Percentiles rank a stretch among this genome's conserved stretches.
phyloP scores from a whole-genome alignment of 2,113 vertebrate genomes.

The Chionis minor region DNA sequence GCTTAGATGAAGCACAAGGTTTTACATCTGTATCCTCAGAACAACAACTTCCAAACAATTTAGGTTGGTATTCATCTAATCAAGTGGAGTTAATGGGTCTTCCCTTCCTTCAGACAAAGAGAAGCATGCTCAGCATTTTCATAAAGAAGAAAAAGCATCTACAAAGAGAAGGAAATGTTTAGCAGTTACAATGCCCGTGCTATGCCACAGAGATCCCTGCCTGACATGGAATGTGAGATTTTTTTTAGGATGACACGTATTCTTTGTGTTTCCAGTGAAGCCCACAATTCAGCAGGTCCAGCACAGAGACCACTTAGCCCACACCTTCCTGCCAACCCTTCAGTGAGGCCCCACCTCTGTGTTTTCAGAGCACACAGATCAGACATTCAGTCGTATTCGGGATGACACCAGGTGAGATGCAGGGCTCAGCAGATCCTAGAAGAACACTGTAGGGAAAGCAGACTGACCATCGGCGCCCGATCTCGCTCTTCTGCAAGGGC shows the following conservation, averaged over 20 bases:
- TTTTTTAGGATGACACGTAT: neutral
- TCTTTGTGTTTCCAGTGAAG: neutral
- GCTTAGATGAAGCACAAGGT: neutral
- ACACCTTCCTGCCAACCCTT: neutral
- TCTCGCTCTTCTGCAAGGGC: neutral
- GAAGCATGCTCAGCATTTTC: neutral
- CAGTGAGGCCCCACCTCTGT: neutral
- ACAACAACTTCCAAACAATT: neutral
- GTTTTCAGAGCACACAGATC: neutral
- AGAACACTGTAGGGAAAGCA: neutral
- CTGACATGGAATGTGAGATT: neutral
- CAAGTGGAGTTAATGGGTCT: neutral
- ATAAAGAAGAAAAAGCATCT: neutral
- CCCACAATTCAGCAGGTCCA: neutral
- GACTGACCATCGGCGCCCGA: neutral
- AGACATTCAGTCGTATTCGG: rapidly evolving
- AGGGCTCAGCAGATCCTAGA: neutral
- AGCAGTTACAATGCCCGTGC: neutral
- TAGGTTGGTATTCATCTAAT: neutral
- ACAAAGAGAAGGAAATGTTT: neutral
- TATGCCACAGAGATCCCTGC: neutral
- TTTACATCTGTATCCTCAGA: neutral
- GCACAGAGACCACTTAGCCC: neutral
- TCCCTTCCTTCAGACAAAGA: neutral
- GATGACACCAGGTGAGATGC: rapidly evolving